Evolutionary conservation across 2,888 invertebrate genomes (phyloP).

Genomic region (Callimorpha dominula): DNA sequence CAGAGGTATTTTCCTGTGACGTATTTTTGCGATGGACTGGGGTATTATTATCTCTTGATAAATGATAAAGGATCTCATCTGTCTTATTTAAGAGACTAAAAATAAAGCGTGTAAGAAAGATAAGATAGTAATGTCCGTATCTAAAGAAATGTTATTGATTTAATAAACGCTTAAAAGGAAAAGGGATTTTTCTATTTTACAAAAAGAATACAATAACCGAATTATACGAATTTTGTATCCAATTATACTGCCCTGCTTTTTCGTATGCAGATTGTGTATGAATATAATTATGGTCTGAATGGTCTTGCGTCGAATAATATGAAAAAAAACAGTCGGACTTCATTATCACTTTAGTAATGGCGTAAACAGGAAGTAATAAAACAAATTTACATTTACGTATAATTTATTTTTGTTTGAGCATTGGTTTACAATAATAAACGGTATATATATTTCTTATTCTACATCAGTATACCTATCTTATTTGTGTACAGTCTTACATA

Average conservation of each 20-base stretch:
- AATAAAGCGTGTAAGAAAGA: background rate
- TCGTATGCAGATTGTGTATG: no score
- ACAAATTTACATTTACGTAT: conserved; percentile 19
- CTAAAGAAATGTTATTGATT: background rate
- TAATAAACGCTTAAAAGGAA: background rate
- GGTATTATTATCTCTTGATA: no score
- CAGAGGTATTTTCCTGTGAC: no score
- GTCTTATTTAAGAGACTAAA: background rate
- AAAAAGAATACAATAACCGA: background rate
- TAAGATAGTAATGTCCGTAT: background rate
- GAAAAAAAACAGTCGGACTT: background rate
- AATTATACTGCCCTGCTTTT: background rate
- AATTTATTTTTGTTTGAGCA: conserved; percentile 55
- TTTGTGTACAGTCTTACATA: conserved; percentile 46
- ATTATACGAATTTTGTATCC: background rate
- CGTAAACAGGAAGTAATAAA: conserved; percentile 4
- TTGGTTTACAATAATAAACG: conserved; percentile 41
- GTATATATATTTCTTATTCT: conserved; percentile 31
- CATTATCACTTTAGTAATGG: background rate
- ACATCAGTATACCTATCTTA: conserved; percentile 29
- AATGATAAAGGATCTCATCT: no score
- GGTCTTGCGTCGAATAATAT: no score
- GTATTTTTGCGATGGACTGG: no score
- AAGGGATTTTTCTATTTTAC: no score
- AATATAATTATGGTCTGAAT: no score